These are phyloP conservation scores for Polyommatus icarus DNA, from an alignment of 2,888 invertebrate species.

Conservation along the genomic window DNA sequence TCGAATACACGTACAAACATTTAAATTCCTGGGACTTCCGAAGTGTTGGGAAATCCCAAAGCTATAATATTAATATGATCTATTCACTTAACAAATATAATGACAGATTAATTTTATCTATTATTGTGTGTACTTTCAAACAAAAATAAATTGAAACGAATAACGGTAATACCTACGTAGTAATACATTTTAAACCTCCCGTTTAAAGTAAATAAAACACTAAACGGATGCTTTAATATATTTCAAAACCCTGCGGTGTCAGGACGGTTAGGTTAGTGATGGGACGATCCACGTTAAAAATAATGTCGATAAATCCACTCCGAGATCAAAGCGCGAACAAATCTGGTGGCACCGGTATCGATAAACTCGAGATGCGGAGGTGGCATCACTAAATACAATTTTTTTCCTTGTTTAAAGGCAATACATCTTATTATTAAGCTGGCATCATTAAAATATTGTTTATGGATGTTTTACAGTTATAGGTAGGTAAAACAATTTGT, in stretches of 20 bases:
- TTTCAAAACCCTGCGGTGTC: constrained; percentile 45
- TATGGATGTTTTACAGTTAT: not conserved
- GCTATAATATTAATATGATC: too few species aligned
- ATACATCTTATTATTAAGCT: too few species aligned
- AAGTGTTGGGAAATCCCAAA: too few species aligned
- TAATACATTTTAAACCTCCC: not conserved
- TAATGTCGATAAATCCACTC: constrained; percentile 78
- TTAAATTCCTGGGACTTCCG: too few species aligned
- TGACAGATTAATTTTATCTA: too few species aligned
- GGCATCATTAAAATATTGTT: not conserved
- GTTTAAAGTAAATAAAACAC: constrained; percentile 15
- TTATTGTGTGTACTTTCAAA: too few species aligned
- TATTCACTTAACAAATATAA: too few species aligned
- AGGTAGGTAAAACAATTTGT: not conserved
- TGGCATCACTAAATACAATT: constrained; percentile 39
- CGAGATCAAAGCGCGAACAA: constrained; percentile 78
- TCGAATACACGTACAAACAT: too few species aligned
- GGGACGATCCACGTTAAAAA: constrained; percentile 76
- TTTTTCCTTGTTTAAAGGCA: not conserved
- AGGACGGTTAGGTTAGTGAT: constrained; percentile 70
- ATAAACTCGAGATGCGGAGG: constrained; percentile 46
- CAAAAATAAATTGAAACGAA: too few species aligned
- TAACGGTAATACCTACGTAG: too few species aligned
- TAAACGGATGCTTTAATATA: constrained; percentile 36
- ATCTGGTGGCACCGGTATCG: constrained; percentile 62